phyloP scores from a whole-genome alignment of 2,888 invertebrate species.

The Plagodis pulveraria region DNA sequence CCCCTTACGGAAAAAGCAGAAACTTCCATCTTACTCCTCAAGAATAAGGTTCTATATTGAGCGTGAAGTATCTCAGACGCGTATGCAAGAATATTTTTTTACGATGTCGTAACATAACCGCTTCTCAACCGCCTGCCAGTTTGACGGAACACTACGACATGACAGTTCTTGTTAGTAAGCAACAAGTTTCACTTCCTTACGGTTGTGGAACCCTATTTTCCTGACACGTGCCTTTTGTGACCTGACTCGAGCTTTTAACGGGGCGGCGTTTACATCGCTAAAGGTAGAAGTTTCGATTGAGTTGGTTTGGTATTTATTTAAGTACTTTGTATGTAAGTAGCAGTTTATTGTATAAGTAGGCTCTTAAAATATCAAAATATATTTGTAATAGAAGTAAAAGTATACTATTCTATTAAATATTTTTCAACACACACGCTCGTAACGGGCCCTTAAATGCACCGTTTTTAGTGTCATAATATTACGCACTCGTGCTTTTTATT shows the following conservation, averaged over 20 bases:
- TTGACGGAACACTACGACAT: constrained; percentile 36
- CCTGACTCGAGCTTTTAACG: constrained; percentile 8
- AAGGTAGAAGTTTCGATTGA: not conserved
- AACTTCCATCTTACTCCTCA: constrained; percentile 26
- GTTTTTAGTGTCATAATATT: no score
- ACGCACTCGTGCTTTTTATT: no score
- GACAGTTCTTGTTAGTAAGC: constrained; percentile 42
- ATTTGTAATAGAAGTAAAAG: no score
- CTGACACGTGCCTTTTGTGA: constrained; percentile 27
- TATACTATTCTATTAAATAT: no score
- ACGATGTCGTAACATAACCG: constrained; percentile 42
- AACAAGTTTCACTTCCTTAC: constrained; percentile 33
- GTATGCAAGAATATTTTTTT: constrained; percentile 47
- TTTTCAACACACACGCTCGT: no score
- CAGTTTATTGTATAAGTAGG: not conserved
- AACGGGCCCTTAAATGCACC: no score
- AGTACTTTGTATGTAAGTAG: not conserved
- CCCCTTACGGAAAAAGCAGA: not conserved
- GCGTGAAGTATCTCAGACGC: constrained; percentile 7
- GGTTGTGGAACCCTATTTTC: constrained; percentile 35
- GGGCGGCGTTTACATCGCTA: not conserved
- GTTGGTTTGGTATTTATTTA: not conserved
- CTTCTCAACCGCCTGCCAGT: constrained; percentile 36
- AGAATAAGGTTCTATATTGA: constrained; percentile 23
- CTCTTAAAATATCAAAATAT: no score